phyloP scores from a whole-genome alignment of 2,888 invertebrate genomes.

The Dryococelus australis region DNA sequence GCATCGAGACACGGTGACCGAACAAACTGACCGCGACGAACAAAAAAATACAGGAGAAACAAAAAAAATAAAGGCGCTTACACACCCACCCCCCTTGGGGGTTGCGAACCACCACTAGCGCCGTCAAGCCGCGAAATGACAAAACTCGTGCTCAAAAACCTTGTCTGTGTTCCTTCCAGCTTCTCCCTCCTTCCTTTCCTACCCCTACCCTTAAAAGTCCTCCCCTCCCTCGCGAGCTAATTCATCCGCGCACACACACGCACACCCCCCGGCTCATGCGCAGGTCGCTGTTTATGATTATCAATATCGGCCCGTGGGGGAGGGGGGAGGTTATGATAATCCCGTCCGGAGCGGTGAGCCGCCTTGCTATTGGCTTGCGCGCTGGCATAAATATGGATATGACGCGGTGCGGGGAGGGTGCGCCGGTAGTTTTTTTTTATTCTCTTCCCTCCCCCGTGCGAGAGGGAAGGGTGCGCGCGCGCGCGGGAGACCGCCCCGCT shows the following conservation, averaged over 20 bases:
- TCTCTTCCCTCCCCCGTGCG: slow-evolving; percentile 1
- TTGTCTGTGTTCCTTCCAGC: slow-evolving; percentile 38
- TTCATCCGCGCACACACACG: slow-evolving; percentile 44
- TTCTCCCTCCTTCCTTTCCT: slow-evolving; percentile 33
- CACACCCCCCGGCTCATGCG: slow-evolving; percentile 41
- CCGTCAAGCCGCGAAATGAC: slow-evolving; percentile 41
- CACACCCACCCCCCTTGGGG: not conserved
- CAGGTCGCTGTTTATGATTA: slow-evolving; percentile 46
- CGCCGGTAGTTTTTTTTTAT: slow-evolving; percentile 23
- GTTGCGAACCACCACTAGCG: slow-evolving; percentile 38
- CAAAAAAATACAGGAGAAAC: not conserved
- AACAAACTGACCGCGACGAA: not conserved
- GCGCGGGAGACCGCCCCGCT: slow-evolving; percentile 12
- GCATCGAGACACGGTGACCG: not conserved
- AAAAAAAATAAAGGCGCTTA: not conserved
- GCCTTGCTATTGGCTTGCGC: slow-evolving; percentile 41
- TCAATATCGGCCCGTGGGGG: slow-evolving; percentile 44
- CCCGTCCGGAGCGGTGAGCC: slow-evolving; percentile 38
- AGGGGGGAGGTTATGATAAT: slow-evolving; percentile 44
- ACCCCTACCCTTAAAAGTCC: slow-evolving; percentile 12
- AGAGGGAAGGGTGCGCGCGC: slow-evolving; percentile 20
- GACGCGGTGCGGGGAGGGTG: slow-evolving; percentile 34
- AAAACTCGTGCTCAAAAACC: slow-evolving; percentile 43
- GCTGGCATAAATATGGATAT: slow-evolving; percentile 45
- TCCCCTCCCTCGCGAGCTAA: slow-evolving; percentile 40